Percentiles rank a stretch among this genome's conserved stretches.
phyloP scores from a whole-genome alignment of 1,140 invertebrate genomes.

The Heliconius hewitsoni region DNA sequence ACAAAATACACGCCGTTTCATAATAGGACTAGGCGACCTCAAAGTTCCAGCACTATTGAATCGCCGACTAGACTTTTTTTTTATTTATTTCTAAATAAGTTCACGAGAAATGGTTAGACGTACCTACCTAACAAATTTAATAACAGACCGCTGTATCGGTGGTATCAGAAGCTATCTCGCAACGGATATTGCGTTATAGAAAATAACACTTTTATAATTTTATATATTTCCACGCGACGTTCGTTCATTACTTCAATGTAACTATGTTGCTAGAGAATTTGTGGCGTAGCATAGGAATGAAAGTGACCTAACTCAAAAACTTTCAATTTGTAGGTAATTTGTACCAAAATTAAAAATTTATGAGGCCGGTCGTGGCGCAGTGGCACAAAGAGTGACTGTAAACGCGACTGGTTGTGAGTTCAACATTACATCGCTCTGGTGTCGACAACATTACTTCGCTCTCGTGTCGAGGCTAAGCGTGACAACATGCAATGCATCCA shows the following conservation, averaged over 20 bases:
- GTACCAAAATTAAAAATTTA: too few species aligned
- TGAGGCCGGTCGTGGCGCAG: too few species aligned
- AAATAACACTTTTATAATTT: not conserved
- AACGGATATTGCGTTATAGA: not conserved
- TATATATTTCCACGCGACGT: not conserved
- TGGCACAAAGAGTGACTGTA: too few species aligned
- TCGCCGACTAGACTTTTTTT: not conserved
- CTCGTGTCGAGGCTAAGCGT: too few species aligned
- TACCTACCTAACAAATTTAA: constrained; percentile 17
- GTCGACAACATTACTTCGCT: too few species aligned
- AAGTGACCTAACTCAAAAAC: too few species aligned
- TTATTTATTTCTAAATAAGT: not conserved
- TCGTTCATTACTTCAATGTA: not conserved
- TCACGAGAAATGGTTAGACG: not conserved
- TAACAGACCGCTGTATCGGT: constrained; percentile 9
- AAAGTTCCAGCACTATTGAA: not conserved
- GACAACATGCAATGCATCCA: too few species aligned
- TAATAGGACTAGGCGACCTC: constrained; percentile 1
- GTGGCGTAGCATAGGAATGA: too few species aligned
- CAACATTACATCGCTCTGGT: too few species aligned
- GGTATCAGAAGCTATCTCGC: not conserved
- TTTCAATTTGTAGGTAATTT: too few species aligned
- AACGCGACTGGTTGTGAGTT: too few species aligned
- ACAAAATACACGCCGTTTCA: not conserved
- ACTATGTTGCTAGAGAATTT: not conserved